Base-by-base conservation (phyloP, 2,888 invertebrate species). In the Drosophila macrospina region DNA sequence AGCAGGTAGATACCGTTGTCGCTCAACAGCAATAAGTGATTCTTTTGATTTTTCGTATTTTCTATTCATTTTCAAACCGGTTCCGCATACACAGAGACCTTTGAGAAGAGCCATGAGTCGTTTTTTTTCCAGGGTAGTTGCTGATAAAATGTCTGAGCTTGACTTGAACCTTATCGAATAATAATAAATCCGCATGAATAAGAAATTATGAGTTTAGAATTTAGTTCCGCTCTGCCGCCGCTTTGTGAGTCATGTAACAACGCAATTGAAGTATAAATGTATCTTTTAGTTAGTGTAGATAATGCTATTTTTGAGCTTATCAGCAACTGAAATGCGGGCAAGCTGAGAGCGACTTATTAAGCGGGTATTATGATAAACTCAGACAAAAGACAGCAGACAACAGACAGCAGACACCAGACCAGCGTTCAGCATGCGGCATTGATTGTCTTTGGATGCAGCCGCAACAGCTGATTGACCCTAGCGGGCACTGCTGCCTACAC, bases 281-380 rank as follows among this genome's bases (percentile, higher is more conserved):
- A 78, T 78, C 55, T 56, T 55, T 42, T 48, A 36, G 30, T 50
- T 45, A 34, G 44, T 54, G 30, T 39, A 42, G 63, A 42, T 67
- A 51, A 36, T 60, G 73, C 24, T 59, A 62, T 60, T 62, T 42
- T 66, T 1, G 36, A 47, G 65, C 44, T 83, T 86, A 79, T 80
- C 79, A 63, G 47, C 48, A 39, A 41, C 51, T 30, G 37, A 20
- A 74, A 77, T 88, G 83, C 84, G 86, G 88, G 88, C 64, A 55
- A 65, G 64, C 80, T 50, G 63, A 68, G 78, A 51, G 78, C 66
- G 68, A 42, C 32, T 69, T 66, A 51, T 72, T 51, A 73, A 79
- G 76, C 69, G 80, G 86, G 76, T 37, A 56, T 65, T 69, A 85
- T 64, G 80, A 85, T 87, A 81, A 59, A 52, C 50, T 44, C 65